Evolutionary conservation across 2,113 vertebrate species (phyloP), one percentile per base, ranked within the genome.

Genomic region (Nettapus auritus): DNA sequence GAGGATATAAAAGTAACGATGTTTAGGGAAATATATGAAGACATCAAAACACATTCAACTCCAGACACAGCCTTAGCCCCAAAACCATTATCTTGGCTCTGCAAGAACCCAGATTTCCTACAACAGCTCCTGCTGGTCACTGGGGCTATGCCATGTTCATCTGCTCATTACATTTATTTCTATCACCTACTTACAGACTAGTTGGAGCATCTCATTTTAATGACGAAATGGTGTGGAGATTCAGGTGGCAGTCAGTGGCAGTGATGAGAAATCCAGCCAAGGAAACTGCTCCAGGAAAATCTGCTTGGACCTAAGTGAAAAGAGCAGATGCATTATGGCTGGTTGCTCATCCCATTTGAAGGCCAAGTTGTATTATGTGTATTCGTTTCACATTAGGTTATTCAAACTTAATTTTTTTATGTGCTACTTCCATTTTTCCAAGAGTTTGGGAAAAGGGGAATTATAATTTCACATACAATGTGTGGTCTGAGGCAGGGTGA

Each of bases 131-230:
- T 59, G 15, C 34, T 82, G 53, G 11, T 73, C 31, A 33, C 31
- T 21, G 75, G 4, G 4, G 1, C 3, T 80, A 25, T 73, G 34
- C 2, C 23, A 44, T 1, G 0, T 75, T 50, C 55, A 48, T 44
- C 6, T 40, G 22, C 25, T 55, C 18, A 15, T 4, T 44, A 56
- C 1, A 5, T 77, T 62, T 34, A 21, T 88, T 93, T 71, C 6
- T 53, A 1, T 77, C 6, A 88, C 28, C 7, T 33, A 78, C 88
- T 94, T 50, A 93, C 93, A 67, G 38, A 23, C 1, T 86, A 7
- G 15, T 53, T 0, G 0, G 8, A 67, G 14, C 8, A 31, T 60
- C 79, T 75, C 53, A 19, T 66, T 70, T 90, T 66, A 16, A 0
- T 3, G 9, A 26, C 5, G 22, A 82, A 70, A 44, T 5, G 11